Base-by-base conservation (phyloP, 2,113 vertebrate species). In the Colossoma macropomum region DNA sequence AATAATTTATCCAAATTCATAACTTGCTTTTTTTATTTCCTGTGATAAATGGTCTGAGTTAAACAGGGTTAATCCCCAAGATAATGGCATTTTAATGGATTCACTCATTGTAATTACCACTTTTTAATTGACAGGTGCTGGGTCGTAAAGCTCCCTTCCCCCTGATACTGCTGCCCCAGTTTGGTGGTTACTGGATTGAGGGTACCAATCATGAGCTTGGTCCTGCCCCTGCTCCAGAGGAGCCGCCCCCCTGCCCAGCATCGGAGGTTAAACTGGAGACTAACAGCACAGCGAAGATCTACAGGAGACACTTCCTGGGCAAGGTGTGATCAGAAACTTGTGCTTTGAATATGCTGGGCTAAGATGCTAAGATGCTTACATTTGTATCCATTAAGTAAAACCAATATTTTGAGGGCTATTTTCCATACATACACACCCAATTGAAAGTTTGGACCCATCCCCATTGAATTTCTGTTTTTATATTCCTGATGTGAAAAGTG, bases 121-220 rank as follows among this genome's bases (percentile, higher is more conserved):
- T 34, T 28, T 11, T 78, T 50, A 0, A 11, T 74, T 25, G 11
- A 74, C 81, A 99, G 98, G 97, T 99, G 66, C 92, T 99, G 86
- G 95, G 95, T 32, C 95, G 97, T 73, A 93, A 93, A 4, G 94
- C 96, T 72, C 96, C 97, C 0, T 98, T 97, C 82, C 97, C 97
- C 4, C 96, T 99, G 89, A 98, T 99, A 89, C 93, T 99, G 80
- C 91, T 99, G 87, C 98, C 98, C 0, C 98, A 99, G 93, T 99
- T 99, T 7, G 98, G 98, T 86, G 98, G 98, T 80, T 99, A 98
- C 93, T 99, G 98, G 98, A 99, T 99, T 1, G 98, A 99, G 88
- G 98, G 98, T 56, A 99, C 95, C 91, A 99, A 98, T 91, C 98
- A 99, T n/a, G 95, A 98, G 65, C 90, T 96, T 13, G 93, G 92